Evolutionary conservation across 1,140 invertebrate species (phyloP).

Genomic region (Caenorhabditis briggsae): DNA sequence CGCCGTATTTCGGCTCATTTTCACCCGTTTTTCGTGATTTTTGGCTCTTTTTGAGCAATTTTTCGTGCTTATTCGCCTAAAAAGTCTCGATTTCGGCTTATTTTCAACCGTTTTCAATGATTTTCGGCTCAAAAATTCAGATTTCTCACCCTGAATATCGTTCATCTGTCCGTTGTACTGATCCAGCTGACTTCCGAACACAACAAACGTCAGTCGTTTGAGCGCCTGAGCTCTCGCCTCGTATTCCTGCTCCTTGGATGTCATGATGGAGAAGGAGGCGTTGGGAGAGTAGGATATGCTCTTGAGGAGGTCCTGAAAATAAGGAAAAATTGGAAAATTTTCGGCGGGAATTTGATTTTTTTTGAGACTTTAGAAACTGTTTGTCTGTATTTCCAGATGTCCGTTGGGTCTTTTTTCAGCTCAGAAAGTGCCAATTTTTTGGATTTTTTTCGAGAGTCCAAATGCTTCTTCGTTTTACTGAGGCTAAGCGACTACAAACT

Average conservation of each 20-base stretch:
- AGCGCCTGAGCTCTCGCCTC: constrained; percentile 88
- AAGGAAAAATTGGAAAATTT: constrained; percentile 71
- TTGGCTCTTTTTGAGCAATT: too few relatives aligned
- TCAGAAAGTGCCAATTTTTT: too few relatives aligned
- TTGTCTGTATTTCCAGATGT: too few relatives aligned
- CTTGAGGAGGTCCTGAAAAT: constrained; percentile 79
- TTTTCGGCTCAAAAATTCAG: background rate
- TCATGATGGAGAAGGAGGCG: constrained; percentile 83
- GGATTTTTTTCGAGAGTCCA: too few relatives aligned
- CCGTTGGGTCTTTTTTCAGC: too few relatives aligned
- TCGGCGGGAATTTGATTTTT: constrained; percentile 78
- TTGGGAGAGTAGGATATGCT: constrained; percentile 86
- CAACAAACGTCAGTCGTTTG: constrained; percentile 90
- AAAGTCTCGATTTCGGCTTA: too few relatives aligned
- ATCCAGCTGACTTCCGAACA: constrained; percentile 91
- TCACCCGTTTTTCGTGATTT: background rate
- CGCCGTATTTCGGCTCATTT: background rate
- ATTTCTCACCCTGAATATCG: constrained; percentile 87
- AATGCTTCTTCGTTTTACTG: too few relatives aligned
- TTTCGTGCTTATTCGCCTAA: too few relatives aligned
- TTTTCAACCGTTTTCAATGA: background rate
- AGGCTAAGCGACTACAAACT: too few relatives aligned
- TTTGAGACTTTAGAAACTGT: too few relatives aligned
- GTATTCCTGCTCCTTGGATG: constrained; percentile 90
- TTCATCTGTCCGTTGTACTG: constrained; percentile 93